Base-by-base conservation (phyloP, 1,140 invertebrate species). In the Leucophenga varia region DNA sequence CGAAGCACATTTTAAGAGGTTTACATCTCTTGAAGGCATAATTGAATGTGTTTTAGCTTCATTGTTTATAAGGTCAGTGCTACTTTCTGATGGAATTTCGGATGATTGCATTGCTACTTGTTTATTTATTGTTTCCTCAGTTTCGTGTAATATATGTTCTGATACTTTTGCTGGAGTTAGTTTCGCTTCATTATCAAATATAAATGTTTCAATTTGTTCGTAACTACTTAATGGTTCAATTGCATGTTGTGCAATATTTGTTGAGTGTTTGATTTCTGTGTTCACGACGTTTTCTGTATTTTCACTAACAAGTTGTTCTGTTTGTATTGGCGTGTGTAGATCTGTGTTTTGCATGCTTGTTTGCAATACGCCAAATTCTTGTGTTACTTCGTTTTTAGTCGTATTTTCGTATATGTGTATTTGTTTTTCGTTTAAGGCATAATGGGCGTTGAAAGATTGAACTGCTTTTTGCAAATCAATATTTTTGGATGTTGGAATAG, bases 311-410 rank as follows among this genome's bases (percentile, higher is more conserved):
- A n/a, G n/a, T n/a, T n/a, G n/a, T n/a, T n/a, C n/a, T n/a, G n/a
- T n/a, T n/a, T n/a, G n/a, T n/a, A n/a, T n/a, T 14, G 31, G 3
- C 14, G 14, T 32, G 31, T 32, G 2, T 14, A 32, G 3, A 3
- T 32, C 12, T 4, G 3, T 3, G 31, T 12, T 32, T 14, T n/a
- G 31, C n/a, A n/a, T n/a, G n/a, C n/a, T n/a, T n/a, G n/a, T n/a
- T n/a, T n/a, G n/a, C n/a, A n/a, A n/a, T n/a, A n/a, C 63, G 63
- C 63, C 63, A 25, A 25, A 25, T 63, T 67, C 53, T 49, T 34
- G 9, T 34, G 9, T 34, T 34, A n/a, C 4, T 8, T 34, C 9
- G 4, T n/a, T 4, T 34, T 14, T 34, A 8, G 31, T 8, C n/a
- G 9, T 6, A 13, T n/a, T 34, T 34, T n/a, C 31, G 13, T n/a